phyloP scores from a whole-genome alignment of 2,888 invertebrate species.

The Miltochrista miniata region DNA sequence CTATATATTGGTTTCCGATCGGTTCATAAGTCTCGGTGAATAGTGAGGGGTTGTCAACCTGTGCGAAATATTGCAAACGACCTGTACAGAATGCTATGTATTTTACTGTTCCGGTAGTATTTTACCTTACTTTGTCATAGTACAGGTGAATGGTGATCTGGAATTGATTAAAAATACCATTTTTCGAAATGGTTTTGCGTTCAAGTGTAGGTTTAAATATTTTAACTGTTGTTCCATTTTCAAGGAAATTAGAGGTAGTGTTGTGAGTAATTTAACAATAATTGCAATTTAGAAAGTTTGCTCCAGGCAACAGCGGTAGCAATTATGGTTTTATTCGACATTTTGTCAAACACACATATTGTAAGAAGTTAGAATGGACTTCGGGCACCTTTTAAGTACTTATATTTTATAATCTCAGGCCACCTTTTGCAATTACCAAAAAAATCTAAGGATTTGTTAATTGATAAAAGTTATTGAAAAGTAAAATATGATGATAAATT shows the following conservation, averaged over 20 bases:
- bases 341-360: too few relatives aligned
- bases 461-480: too few relatives aligned
- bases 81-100: slow-evolving; percentile 11
- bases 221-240: background rate
- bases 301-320: too few relatives aligned
- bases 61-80: slow-evolving; percentile 35
- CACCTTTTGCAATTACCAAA: too few relatives aligned
- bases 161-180: slow-evolving; percentile 14
- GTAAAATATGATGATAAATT: too few relatives aligned
- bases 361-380: too few relatives aligned
- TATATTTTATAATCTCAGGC: too few relatives aligned
- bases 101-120: slow-evolving; percentile 9
- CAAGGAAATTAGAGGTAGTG: background rate
- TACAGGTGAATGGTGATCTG: background rate
- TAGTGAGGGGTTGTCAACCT: slow-evolving; percentile 32
- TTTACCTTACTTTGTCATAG: slow-evolving; percentile 22
- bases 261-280: too few relatives aligned
- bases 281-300: too few relatives aligned
- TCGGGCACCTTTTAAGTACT: too few relatives aligned
- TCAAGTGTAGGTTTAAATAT: background rate
- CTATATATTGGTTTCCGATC: slow-evolving; percentile 20
- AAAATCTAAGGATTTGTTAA: too few relatives aligned
- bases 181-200: slow-evolving; percentile 24
- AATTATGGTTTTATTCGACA: too few relatives aligned
- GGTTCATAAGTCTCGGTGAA: slow-evolving; percentile 36